Evolutionary conservation across 2,888 invertebrate genomes (phyloP), one percentile per base, ranked within the genome.

Genomic region (Dorcus hopei): DNA sequence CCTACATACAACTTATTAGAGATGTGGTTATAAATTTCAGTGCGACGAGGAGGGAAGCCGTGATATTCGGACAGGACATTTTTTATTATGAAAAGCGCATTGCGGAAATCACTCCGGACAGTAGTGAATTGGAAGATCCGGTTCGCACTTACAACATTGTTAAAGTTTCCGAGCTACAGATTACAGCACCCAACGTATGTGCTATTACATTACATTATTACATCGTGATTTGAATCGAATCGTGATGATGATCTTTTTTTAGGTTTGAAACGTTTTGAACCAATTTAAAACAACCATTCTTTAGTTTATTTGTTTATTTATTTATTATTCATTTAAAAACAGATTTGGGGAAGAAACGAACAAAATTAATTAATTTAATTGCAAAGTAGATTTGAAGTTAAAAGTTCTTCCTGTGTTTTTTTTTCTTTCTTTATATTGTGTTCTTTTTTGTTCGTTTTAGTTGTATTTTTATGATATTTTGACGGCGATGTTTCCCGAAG

Each of bases 81-180:
- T 83, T 81, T 65, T 77, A 77, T 61, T 84, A 82, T 68, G 84
- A 85, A 69, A 81, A 80, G 69, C 70, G 84, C 33, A 77, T 85
- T 8, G 83, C 83, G 0, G 82, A 82, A 71, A 75, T 81, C 8
- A 80, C 79, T 6, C 82, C 82, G 0, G 71, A 73, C 54, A 65
- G 68, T 11, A 67, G 61, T 9, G 70, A 70, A 9, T 58, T 77
- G 47, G 67, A 70, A 42, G 75, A 80, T 69, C 80, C 80, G 0
- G 68, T 79, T 7, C 66, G 69, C 9, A 76, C 77, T 3, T 77
- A 78, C 54, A 76, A 78, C 56, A 71, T 76, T 9, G 66, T 79
- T 42, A 76, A 76, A 11, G 68, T 82, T n/a, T 74, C 74, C 0
- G 79, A 80, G 64, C 66, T 82, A 9, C 77, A 77, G 63, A 66